Evolutionary conservation across 1,140 invertebrate genomes (phyloP).

Genomic region (Bombus waltoni): DNA sequence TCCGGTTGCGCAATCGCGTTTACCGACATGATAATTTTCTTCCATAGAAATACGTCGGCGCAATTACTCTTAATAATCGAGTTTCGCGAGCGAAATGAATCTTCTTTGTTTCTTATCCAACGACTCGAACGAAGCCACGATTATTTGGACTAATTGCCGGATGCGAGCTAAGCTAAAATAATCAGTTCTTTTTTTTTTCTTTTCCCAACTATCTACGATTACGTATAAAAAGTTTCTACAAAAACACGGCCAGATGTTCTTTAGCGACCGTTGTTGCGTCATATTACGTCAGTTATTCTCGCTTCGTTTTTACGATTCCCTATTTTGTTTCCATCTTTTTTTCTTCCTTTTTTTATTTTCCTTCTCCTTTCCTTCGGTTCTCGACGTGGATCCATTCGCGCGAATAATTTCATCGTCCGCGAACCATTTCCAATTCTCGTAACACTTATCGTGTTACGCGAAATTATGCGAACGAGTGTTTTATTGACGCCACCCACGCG

Average conservation of each 20-base stretch:
- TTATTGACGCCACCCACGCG: constrained; percentile 12
- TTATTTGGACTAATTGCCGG: background rate
- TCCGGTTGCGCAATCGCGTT: constrained; percentile 9
- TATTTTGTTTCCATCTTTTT: background rate
- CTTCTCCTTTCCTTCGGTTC: background rate
- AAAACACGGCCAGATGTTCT: background rate
- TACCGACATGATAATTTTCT: background rate
- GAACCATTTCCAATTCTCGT: background rate
- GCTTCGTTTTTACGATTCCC: background rate
- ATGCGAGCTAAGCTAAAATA: background rate
- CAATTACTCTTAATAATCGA: constrained; percentile 26
- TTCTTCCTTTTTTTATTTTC: background rate
- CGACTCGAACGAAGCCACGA: background rate
- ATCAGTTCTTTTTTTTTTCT: background rate
- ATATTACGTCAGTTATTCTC: background rate
- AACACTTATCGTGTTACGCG: background rate
- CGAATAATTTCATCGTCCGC: background rate
- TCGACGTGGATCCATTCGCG: background rate
- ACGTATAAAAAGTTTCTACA: background rate
- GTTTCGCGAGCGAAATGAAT: background rate
- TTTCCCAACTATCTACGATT: background rate
- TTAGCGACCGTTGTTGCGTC: background rate
- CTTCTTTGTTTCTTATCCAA: background rate
- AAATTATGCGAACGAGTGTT: constrained; percentile 13
- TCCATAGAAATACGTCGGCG: background rate